phyloP scores from a whole-genome alignment of 2,113 vertebrate species.

The Phrynocephalus versicolor region DNA sequence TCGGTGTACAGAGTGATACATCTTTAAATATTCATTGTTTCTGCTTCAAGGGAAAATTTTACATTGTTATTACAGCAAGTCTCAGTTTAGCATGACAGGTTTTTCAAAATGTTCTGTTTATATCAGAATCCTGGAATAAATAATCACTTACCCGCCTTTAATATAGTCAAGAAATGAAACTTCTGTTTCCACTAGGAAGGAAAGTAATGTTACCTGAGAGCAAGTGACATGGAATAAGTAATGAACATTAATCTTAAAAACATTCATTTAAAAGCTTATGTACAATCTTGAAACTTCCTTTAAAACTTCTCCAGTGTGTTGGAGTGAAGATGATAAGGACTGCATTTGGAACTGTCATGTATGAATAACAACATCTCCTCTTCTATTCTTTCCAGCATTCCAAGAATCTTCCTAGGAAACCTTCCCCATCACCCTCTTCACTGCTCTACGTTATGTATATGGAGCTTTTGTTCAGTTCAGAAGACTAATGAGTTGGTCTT shows the following conservation, averaged over 20 bases:
- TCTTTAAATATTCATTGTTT: background rate
- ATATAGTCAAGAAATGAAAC: conserved; percentile 99
- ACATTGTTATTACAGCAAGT: background rate
- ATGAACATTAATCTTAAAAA: conserved; percentile 44
- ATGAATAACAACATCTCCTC: background rate
- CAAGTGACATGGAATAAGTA: conserved; percentile 65
- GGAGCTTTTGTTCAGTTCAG: no score
- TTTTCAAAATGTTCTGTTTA: background rate
- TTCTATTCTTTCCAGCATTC: background rate
- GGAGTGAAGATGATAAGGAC: conserved; percentile 18
- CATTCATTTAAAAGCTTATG: conserved; percentile 46
- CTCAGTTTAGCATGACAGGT: background rate
- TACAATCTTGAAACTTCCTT: conserved; percentile 32
- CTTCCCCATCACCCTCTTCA: background rate
- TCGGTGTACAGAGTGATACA: background rate
- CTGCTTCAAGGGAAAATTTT: conserved; percentile 19
- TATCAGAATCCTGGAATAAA: conserved; percentile 42
- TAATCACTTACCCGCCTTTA: conserved; percentile 93
- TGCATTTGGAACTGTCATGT: background rate
- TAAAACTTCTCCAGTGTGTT: conserved; percentile 30
- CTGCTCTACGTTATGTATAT: background rate
- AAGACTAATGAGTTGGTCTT: no score
- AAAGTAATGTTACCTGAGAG: conserved; percentile 94
- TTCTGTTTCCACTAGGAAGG: conserved; percentile 96
- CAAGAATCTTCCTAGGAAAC: background rate